Percentiles rank a stretch among this genome's conserved stretches.
These are phyloP conservation scores for Hypotaenidia philippensis DNA, from an alignment of 2,797 vertebrate genomes.

Conservation along the genomic window DNA sequence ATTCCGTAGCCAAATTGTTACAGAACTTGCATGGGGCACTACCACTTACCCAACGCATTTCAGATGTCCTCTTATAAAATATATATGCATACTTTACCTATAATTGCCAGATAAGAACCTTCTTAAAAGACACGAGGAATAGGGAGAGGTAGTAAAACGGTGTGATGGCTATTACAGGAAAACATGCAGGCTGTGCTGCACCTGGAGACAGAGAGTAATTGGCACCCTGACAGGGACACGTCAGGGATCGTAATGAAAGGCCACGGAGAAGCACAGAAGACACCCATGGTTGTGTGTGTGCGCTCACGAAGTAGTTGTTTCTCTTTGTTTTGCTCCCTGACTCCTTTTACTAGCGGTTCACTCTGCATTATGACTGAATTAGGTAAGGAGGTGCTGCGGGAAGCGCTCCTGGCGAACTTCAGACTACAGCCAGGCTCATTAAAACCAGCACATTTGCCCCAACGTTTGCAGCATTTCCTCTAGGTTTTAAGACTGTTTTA, in stretches of 20 bases:
- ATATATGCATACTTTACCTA: background rate
- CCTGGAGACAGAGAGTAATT: background rate
- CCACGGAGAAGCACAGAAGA: background rate
- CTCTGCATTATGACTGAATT: background rate
- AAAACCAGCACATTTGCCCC: slow-evolving; percentile 34
- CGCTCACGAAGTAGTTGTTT: background rate
- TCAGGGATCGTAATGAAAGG: background rate
- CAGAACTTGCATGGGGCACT: background rate
- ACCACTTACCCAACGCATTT: rapidly evolving
- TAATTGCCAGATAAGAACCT: background rate
- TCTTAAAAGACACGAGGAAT: background rate
- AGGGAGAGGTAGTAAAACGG: background rate
- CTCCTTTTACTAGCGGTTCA: background rate
- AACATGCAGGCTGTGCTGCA: background rate
- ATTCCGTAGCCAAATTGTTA: background rate
- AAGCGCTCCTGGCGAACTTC: slow-evolving; percentile 23
- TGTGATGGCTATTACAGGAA: background rate
- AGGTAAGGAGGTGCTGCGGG: slow-evolving; percentile 13
- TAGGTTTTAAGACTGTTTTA: background rate
- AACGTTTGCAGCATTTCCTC: slow-evolving; percentile 4
- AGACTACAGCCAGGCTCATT: slow-evolving; percentile 6
- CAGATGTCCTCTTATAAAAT: background rate
- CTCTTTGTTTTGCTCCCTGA: background rate
- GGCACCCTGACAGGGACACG: background rate
- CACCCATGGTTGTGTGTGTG: background rate